Evolutionary conservation across 2,113 vertebrate species (phyloP).

Genomic region (Platichthys stellatus): DNA sequence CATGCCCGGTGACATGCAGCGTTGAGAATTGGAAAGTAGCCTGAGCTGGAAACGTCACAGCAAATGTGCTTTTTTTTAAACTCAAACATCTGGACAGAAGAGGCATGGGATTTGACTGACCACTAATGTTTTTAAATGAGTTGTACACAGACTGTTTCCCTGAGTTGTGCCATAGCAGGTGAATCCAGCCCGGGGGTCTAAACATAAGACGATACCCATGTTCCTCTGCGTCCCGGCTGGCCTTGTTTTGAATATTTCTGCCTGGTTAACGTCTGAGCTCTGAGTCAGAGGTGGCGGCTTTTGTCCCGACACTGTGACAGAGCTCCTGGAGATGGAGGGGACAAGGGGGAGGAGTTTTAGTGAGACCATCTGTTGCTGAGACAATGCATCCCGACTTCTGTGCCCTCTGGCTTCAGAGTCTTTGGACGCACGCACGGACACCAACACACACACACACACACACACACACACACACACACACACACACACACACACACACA

Average conservation of each 20-base stretch:
- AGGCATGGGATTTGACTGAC: not conserved
- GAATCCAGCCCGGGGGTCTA: constrained; percentile 30
- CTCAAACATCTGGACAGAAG: not conserved
- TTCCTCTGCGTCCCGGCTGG: constrained; percentile 73
- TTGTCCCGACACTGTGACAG: constrained; percentile 69
- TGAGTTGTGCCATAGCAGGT: constrained; percentile 29
- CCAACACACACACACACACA: not conserved
- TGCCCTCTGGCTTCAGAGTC: constrained; percentile 24
- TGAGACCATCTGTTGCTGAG: constrained; percentile 79
- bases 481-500: not conserved
- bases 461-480: not conserved
- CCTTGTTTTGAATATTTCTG: constrained; percentile 78
- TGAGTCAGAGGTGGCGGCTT: constrained; percentile 63
- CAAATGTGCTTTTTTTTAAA: constrained; percentile 24
- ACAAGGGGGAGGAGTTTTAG: constrained; percentile 61
- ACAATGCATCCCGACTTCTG: constrained; percentile 59
- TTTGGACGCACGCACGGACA: constrained; percentile 28
- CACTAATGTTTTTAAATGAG: constrained; percentile 7
- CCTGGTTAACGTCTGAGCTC: constrained; percentile 76
- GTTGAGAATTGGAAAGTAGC: constrained; percentile 35
- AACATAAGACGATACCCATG: constrained; percentile 42
- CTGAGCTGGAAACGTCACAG: constrained; percentile 25
- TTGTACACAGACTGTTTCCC: not conserved
- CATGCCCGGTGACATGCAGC: constrained; percentile 39
- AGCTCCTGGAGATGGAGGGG: constrained; percentile 62